Evolutionary conservation across 2,888 invertebrate genomes (phyloP), one percentile per base, ranked within the genome.

Genomic region (Erebia palarica): DNA sequence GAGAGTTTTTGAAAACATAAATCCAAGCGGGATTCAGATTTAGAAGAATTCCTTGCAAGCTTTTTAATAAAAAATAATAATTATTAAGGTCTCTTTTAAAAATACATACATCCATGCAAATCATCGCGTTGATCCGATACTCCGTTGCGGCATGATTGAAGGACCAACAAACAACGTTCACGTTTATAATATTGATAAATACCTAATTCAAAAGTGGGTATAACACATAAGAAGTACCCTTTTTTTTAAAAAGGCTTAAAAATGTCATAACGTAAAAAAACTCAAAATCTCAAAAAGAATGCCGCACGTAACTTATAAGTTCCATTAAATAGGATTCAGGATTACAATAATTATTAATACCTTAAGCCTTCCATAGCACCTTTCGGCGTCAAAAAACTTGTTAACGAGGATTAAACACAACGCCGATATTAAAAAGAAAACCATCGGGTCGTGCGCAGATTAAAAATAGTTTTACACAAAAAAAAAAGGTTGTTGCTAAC

Each of bases 371-470:
- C 16, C 49, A 27, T 36, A 67, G 47, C 67, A 67, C 58, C 67
- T 67, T 71, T 66, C 71, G 73, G 66, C 66, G 71, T 71, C 66
- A 66, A 69, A 70, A 68, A 69, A 66, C 60, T 60, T 53, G 71
- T 60, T 65, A 67, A 67, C 55, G 36, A 49, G 47, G 67, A 67
- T 67, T 49, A 73, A 66, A 47, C 66, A 69, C 53, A 55, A 69
- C 71, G 73, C 66, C 73, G 58, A 63, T 65, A 69, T 66, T 55
- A 58, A 68, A 70, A 68, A 70, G 59, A 51, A 68, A 73, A 42
- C 44, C 68, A 67, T 58, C 53, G 60, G 61, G 42, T 69, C 70
- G 67, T 36, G 65, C 36, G 67, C 69, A 74, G 72, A 75, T 75
- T 74, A 75, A 67, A 74, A 70, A 70, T 69, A 11, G 58, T 49